A percentile compares a stretch with the other conserved stretches of the same genome.
These are phyloP conservation scores for Chiloscyllium plagiosum DNA, from an alignment of 2,113 vertebrate genomes.

Conservation along the genomic window DNA sequence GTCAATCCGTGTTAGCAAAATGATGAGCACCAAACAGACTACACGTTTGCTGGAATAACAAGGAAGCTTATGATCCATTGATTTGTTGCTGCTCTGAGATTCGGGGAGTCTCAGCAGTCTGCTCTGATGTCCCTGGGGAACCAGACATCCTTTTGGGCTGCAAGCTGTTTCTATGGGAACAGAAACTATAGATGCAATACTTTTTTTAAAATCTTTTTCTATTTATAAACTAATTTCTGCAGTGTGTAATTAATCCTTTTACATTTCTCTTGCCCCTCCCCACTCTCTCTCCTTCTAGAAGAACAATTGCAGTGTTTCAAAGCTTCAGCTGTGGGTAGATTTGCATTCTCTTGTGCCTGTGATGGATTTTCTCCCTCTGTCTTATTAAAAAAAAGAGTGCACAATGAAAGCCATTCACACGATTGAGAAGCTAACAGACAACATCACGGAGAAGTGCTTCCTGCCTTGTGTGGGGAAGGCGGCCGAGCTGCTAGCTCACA, in stretches of 20 bases:
- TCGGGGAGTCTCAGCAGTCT: not conserved
- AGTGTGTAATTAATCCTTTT: constrained; percentile 23
- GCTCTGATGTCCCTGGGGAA: not conserved
- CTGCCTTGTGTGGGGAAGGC: not conserved
- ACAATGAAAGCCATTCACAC: constrained; percentile 61
- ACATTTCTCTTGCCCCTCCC: no score
- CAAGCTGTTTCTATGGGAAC: constrained; percentile 29
- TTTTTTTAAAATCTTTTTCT: not conserved
- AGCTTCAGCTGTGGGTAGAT: not conserved
- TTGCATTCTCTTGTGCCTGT: not conserved
- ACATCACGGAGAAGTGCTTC: constrained; percentile 29
- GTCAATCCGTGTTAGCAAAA: not conserved
- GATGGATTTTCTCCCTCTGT: not conserved
- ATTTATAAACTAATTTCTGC: constrained; percentile 29
- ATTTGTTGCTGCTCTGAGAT: not conserved
- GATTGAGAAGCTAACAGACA: constrained; percentile 48
- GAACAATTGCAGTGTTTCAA: constrained; percentile 26
- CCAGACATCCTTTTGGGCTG: not conserved
- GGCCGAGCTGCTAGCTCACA: not conserved
- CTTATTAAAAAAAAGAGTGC: not conserved
- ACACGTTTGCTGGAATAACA: not conserved
- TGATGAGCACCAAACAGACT: not conserved
- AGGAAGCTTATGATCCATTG: not conserved
- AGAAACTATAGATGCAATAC: not conserved
- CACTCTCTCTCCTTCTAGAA: not conserved